phyloP scores from a whole-genome alignment of 2,888 invertebrate species.

The Microplitis deprimator region DNA sequence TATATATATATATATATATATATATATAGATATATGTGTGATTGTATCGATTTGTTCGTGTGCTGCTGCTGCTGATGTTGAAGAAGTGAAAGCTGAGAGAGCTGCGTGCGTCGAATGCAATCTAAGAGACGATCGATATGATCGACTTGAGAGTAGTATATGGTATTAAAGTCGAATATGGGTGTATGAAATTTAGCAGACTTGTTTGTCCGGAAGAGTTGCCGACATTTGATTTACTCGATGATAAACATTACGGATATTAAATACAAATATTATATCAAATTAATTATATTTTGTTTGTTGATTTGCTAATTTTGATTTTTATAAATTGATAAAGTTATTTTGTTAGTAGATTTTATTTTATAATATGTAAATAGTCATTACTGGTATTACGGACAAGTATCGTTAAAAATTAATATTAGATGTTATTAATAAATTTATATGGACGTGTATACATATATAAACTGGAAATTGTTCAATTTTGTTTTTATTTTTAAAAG shows the following conservation, averaged over 20 bases:
- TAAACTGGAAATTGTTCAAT: background rate
- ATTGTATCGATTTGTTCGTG: slow-evolving; percentile 24
- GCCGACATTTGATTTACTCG: background rate
- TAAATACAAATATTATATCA: background rate
- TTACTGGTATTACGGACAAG: too few relatives aligned
- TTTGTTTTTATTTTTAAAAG: background rate
- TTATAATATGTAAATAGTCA: too few relatives aligned
- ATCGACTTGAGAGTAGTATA: slow-evolving; percentile 13
- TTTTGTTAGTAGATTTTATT: too few relatives aligned
- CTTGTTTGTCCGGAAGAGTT: slow-evolving; percentile 1
- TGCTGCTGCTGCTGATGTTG: background rate
- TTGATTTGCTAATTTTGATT: background rate
- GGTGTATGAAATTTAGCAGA: background rate
- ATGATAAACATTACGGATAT: background rate
- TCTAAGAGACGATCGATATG: background rate
- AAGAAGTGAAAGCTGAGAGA: slow-evolving; percentile 25
- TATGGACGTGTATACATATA: background rate
- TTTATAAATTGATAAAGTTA: too few relatives aligned
- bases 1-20: too few relatives aligned
- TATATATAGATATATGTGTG: background rate
- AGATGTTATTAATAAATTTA: too few relatives aligned
- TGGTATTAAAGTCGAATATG: background rate
- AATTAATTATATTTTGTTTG: background rate
- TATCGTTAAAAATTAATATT: too few relatives aligned
- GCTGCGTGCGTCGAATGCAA: slow-evolving; percentile 30